phyloP scores from a whole-genome alignment of 2,888 invertebrate genomes.

The Tetropium fuscum region DNA sequence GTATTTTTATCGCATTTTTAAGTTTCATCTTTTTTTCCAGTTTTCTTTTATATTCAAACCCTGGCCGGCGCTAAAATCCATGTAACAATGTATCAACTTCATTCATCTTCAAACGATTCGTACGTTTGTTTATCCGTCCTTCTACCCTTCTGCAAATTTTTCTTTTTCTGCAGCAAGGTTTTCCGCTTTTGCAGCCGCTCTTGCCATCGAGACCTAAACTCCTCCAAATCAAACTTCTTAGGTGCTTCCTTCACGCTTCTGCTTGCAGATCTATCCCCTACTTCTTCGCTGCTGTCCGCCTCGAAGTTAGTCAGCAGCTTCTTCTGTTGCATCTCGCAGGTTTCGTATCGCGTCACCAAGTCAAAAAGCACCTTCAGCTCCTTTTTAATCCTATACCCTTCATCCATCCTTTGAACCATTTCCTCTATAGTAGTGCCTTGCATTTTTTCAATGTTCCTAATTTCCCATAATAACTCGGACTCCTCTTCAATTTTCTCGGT shows the following conservation, averaged over 20 bases:
- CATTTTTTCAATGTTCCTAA: conserved; percentile 60
- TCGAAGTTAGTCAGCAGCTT: conserved; percentile 19
- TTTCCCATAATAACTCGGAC: conserved; percentile 64
- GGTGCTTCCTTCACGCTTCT: conserved; percentile 11
- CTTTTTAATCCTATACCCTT: conserved; percentile 58
- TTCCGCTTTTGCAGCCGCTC: conserved; percentile 42
- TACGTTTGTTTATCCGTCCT: background rate
- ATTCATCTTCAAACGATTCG: conserved; percentile 22
- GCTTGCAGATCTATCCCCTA: conserved; percentile 10
- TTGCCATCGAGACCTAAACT: conserved; percentile 43
- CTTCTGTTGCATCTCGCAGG: conserved; percentile 47
- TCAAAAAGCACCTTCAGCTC: conserved; percentile 63
- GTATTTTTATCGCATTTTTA: background rate
- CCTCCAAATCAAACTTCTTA: conserved; percentile 40
- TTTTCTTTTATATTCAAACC: conserved; percentile 11
- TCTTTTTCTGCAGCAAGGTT: conserved; percentile 19
- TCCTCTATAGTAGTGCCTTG: conserved; percentile 62
- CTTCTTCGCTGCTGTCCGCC: conserved; percentile 11
- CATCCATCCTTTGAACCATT: conserved; percentile 54
- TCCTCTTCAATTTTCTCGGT: conserved; percentile 61
- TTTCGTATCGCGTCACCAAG: conserved; percentile 56
- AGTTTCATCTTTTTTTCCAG: background rate
- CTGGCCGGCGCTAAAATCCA: too few species aligned
- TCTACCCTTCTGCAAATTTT: conserved; percentile 16
- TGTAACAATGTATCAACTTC: too few species aligned